Percentiles rank a stretch among this genome's conserved stretches.
Evolutionary conservation across 2,797 vertebrate genomes (phyloP).

Genomic region (Alcedo atthis): DNA sequence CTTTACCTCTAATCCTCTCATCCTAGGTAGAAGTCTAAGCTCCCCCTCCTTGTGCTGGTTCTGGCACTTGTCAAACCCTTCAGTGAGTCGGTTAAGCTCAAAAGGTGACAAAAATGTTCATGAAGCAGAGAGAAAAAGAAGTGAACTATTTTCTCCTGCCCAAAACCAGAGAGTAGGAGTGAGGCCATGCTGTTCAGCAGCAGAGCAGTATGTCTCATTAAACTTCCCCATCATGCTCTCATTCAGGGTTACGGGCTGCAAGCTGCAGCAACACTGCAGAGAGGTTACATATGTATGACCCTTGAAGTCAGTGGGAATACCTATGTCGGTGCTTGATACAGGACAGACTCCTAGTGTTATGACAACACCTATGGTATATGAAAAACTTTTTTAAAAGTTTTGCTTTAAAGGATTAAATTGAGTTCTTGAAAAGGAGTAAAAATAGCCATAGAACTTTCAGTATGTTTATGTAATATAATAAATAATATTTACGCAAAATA

Average conservation of each 20-base stretch:
- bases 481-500: neutral
- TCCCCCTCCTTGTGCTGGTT: neutral
- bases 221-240: neutral
- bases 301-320: neutral
- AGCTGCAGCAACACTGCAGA: neutral
- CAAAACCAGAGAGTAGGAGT: neutral
- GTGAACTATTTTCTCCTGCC: neutral
- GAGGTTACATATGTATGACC: neutral
- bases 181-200: accelerated
- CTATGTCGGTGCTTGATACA: neutral
- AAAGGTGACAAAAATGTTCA: neutral
- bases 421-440: neutral
- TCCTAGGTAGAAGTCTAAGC: neutral
- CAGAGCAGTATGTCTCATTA: accelerated
- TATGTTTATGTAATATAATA: neutral
- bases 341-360: neutral
- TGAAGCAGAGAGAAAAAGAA: neutral
- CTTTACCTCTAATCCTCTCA: neutral
- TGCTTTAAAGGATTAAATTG: neutral
- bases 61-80: neutral
- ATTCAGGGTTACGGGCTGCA: neutral
- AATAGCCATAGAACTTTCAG: neutral
- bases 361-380: neutral
- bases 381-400: neutral
- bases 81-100: neutral